Evolutionary conservation across 2,113 vertebrate genomes (phyloP).

Genomic region (Hypanus sabinus): DNA sequence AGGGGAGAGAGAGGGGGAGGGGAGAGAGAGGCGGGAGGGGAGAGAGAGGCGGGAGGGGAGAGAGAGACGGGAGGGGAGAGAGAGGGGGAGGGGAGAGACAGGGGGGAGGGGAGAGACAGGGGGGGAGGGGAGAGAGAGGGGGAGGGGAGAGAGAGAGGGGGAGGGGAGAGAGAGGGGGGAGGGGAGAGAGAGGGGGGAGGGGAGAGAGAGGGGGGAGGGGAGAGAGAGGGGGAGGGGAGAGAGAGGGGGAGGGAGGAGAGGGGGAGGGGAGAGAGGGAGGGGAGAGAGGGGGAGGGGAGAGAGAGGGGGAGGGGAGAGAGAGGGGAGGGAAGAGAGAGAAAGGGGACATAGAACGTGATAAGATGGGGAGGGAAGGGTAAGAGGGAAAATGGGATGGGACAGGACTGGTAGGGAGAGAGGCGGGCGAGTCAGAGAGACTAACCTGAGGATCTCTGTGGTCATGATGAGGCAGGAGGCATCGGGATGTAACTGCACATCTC

Average conservation of each 20-base stretch:
- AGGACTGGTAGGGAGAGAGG: not conserved
- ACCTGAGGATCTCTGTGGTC: constrained; percentile 90
- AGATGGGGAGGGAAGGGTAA: not conserved
- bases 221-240: not conserved
- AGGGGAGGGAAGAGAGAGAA: too few relatives aligned
- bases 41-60: too few relatives aligned
- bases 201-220: not conserved
- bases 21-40: too few relatives aligned
- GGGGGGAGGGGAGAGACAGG: not conserved
- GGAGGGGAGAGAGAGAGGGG: not conserved
- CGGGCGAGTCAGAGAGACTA: constrained; percentile 4
- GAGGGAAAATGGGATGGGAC: too few relatives aligned
- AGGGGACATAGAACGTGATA: not conserved
- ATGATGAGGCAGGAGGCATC: constrained; percentile 86
- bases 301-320: too few relatives aligned
- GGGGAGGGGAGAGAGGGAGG: too few relatives aligned
- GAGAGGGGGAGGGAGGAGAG: too few relatives aligned
- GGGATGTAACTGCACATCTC: constrained; percentile 78
- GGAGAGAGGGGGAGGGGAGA: too few relatives aligned
- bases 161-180: too few relatives aligned
- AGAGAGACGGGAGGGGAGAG: not conserved
- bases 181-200: fast-evolving
- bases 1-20: too few relatives aligned
- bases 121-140: not conserved
- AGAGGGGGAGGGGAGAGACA: not conserved